Evolutionary conservation across 1,140 invertebrate genomes (phyloP).

Genomic region (Diorhabda carinulata): DNA sequence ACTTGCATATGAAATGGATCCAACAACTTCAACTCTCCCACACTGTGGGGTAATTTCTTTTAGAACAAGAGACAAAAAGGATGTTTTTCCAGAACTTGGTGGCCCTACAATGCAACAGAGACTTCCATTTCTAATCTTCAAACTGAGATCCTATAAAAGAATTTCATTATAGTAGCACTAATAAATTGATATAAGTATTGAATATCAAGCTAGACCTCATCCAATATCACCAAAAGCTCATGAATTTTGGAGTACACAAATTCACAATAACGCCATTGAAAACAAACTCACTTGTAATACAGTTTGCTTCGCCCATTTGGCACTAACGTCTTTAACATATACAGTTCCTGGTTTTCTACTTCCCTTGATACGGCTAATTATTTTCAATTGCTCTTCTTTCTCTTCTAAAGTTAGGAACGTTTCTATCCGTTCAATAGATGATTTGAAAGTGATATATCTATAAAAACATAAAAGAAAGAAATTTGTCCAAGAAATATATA

Average conservation of each 20-base stretch:
- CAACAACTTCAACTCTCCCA: slow-evolving; percentile 61
- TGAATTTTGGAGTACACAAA: too few species aligned
- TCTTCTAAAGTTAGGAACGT: slow-evolving; percentile 48
- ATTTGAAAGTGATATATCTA: slow-evolving; percentile 50
- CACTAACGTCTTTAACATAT: slow-evolving; percentile 3
- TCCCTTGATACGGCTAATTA: neutral
- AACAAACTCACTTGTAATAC: slow-evolving; percentile 8
- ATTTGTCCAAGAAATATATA: too few species aligned
- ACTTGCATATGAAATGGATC: slow-evolving; percentile 65
- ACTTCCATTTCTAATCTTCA: slow-evolving; percentile 1
- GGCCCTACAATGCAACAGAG: slow-evolving; percentile 12
- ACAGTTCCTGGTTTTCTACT: slow-evolving; percentile 3
- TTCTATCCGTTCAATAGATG: slow-evolving; percentile 62
- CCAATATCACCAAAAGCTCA: too few species aligned
- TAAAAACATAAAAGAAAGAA: neutral
- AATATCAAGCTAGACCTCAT: too few species aligned
- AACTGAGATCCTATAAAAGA: slow-evolving; percentile 4
- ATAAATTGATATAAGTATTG: neutral
- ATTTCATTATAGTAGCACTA: neutral
- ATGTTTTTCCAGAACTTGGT: slow-evolving; percentile 7
- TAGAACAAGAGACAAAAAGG: slow-evolving; percentile 49
- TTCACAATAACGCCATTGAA: neutral
- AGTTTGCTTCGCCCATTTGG: neutral
- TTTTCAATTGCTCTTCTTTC: slow-evolving; percentile 27
- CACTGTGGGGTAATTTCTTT: slow-evolving; percentile 61